Conservation (phyloP, 2,888 invertebrate genomes). For the Drosophila niveifrons region DNA sequence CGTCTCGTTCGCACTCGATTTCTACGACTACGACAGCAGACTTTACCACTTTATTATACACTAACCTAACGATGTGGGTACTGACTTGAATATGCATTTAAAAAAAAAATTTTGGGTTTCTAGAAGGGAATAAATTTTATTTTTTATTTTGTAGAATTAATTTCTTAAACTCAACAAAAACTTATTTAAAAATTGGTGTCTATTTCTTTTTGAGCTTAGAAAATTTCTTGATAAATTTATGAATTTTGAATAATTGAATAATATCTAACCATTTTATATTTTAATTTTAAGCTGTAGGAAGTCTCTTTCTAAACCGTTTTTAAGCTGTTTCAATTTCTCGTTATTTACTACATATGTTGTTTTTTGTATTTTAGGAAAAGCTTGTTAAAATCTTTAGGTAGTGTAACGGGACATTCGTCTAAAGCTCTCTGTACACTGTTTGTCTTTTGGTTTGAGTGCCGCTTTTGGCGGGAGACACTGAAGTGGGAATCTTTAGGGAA, state of each 20-base stretch:
- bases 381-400: background rate
- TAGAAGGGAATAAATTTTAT: no score
- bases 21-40: constrained; percentile 44
- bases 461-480: constrained; percentile 28
- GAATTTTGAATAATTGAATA: no score
- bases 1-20: constrained; percentile 8
- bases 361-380: background rate
- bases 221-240: no score
- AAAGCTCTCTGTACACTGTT: constrained; percentile 3
- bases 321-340: background rate
- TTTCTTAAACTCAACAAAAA: no score
- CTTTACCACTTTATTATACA: constrained; percentile 57
- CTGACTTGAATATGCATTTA: background rate
- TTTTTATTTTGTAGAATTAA: no score
- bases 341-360: no score
- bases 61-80: background rate
- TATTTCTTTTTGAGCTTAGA: no score
- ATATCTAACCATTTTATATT: no score
- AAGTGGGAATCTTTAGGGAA: background rate
- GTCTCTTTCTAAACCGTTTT: background rate
- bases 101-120: background rate
- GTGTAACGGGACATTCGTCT: constrained; percentile 21
- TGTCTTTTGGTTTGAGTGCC: constrained; percentile 47
- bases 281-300: no score
- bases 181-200: no score